Evolutionary conservation across 2,113 vertebrate species (phyloP), one percentile per base, ranked within the genome.

Genomic region (Cyprinodon brontotheroides): DNA sequence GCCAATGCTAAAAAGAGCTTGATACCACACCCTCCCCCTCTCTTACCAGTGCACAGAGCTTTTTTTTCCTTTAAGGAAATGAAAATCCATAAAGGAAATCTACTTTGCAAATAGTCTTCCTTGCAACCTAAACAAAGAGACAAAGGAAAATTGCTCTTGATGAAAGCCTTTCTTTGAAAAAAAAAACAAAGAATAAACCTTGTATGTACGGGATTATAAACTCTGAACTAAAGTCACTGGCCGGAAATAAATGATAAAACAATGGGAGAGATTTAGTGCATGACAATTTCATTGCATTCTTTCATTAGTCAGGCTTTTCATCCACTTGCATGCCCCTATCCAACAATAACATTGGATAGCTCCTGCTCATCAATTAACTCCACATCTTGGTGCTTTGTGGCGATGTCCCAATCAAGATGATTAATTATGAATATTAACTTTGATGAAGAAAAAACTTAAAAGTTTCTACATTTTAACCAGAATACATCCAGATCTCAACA

Each of bases 21-120:
- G 81, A 82, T 81, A 59, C 77, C 76, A 61, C 70, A 68, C 68
- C 63, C 38, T 45, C 14, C 20, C 61, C 64, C 65, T 40, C 57
- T 61, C 48, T 75, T 14, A 68, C 43, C 38, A 63, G 13, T 64
- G 59, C 59, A 62, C 7, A 43, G 53, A 75, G 64, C 68, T 29
- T 81, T 84, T 86, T 81, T 84, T 86, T 90, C 87, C 90, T 91
- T 91, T 91, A 87, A 74, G 78, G 85, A 73, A 62, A 40, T 74
- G 4, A 50, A 79, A 81, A 75, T 85, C 87, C 89, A 77, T 91
- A 85, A 88, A 91, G 89, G 86, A 88, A 81, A 70, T 83, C 72
- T 60, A 71, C 70, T 57, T 77, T 60, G 40, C 72, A 48, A 72
- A 68, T 38, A 12, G 11, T n/a, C 39, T 50, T 39, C 70, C 48